Evolutionary conservation across 2,113 vertebrate genomes (phyloP).

Genomic region (Irena cyanogastra): DNA sequence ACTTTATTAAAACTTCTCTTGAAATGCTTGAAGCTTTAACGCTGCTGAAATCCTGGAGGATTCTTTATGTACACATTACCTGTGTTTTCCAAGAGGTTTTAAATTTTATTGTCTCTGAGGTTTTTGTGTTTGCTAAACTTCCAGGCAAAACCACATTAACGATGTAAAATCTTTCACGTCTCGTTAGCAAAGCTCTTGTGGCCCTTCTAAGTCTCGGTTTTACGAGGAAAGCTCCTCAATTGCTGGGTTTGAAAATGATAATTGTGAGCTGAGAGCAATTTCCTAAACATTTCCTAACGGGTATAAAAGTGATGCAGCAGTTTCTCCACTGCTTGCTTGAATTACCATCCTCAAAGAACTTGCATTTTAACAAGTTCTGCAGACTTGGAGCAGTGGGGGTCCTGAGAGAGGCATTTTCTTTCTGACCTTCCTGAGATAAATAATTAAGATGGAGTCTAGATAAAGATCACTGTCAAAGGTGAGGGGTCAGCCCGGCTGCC

Average conservation of each 20-base stretch:
- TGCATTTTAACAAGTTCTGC: neutral
- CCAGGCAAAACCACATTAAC: neutral
- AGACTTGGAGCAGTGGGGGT: constrained; percentile 8
- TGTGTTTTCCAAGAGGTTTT: neutral
- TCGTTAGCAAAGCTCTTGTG: neutral
- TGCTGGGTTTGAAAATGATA: neutral
- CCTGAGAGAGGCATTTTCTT: constrained; percentile 53
- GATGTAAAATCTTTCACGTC: neutral
- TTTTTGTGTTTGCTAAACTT: neutral
- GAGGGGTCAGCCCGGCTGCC: constrained; percentile 38
- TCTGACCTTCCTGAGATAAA: constrained; percentile 63
- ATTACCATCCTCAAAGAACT: constrained; percentile 16
- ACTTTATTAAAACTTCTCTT: constrained; percentile 9
- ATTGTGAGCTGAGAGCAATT: neutral
- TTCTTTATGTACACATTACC: neutral
- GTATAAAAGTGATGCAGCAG: neutral
- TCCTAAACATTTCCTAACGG: neutral
- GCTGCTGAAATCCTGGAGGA: neutral
- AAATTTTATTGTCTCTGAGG: neutral
- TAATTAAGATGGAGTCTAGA: constrained; percentile 56
- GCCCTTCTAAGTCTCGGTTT: neutral
- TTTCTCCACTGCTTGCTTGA: neutral
- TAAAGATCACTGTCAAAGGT: constrained; percentile 62
- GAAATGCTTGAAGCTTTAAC: neutral
- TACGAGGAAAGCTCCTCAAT: neutral